phyloP scores from a whole-genome alignment of 2,888 invertebrate species.

The Pherbina coryleti region DNA sequence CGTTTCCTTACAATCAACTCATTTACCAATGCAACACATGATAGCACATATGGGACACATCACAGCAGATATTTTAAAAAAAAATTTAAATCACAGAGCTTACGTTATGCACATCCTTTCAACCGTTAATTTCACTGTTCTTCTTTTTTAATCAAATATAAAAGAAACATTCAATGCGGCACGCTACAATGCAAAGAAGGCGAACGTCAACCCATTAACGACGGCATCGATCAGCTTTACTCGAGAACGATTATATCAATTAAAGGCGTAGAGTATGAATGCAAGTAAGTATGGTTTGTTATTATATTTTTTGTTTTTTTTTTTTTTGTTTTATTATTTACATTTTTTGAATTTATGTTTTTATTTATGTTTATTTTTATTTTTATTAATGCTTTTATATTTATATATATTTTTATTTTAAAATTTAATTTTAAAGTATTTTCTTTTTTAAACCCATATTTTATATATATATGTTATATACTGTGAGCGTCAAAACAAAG shows the following conservation, averaged over 20 bases:
- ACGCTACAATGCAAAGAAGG: slow-evolving; percentile 95
- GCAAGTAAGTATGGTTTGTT: slow-evolving; percentile 84
- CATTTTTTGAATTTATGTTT: background rate
- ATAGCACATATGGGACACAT: too few species aligned
- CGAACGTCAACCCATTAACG: slow-evolving; percentile 82
- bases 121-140: background rate
- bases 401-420: too few species aligned
- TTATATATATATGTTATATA: too few species aligned
- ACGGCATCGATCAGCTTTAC: slow-evolving; percentile 85
- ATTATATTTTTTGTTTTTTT: background rate
- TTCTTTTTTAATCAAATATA: background rate
- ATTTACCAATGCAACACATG: too few species aligned
- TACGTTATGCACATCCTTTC: too few species aligned
- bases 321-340: background rate
- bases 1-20: too few species aligned
- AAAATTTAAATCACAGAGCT: too few species aligned
- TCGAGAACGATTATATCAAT: slow-evolving; percentile 91
- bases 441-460: too few species aligned
- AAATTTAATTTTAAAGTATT: too few species aligned
- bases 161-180: slow-evolving; percentile 92
- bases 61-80: too few species aligned
- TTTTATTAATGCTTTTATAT: too few species aligned
- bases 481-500: too few species aligned
- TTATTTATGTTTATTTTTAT: background rate
- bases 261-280: slow-evolving; percentile 90